Evolutionary conservation across 2,888 invertebrate species (phyloP).

Genomic region (Cheilosia vernalis): DNA sequence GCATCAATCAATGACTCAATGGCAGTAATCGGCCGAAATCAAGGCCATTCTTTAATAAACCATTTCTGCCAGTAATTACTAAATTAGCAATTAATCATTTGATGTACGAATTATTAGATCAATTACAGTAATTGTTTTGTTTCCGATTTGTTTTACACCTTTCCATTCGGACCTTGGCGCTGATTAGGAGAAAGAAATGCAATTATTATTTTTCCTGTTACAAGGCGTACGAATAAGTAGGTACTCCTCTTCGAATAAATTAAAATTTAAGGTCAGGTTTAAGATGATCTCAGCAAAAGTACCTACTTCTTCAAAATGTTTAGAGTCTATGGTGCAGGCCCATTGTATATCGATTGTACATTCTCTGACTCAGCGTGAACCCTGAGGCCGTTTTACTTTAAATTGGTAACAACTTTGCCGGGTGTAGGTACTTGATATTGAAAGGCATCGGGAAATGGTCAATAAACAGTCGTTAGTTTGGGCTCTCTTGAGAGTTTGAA

Average conservation of each 20-base stretch:
- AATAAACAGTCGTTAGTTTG: slow-evolving; percentile 1
- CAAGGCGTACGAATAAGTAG: neutral
- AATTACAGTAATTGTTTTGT: slow-evolving; percentile 1
- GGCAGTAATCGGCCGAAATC: slow-evolving; percentile 14
- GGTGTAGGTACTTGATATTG: slow-evolving; percentile 12
- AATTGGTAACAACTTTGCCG: slow-evolving; percentile 22
- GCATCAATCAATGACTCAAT: slow-evolving; percentile 28
- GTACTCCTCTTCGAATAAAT: slow-evolving; percentile 35
- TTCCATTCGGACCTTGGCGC: slow-evolving; percentile 40
- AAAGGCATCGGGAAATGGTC: slow-evolving; percentile 16
- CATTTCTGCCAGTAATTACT: neutral
- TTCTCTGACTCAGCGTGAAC: slow-evolving; percentile 38
- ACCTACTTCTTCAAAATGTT: slow-evolving; percentile 6
- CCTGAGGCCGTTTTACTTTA: slow-evolving; percentile 44
- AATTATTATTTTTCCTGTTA: slow-evolving; percentile 43
- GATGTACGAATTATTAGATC: neutral
- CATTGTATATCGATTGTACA: slow-evolving; percentile 32
- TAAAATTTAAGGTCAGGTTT: slow-evolving; percentile 47
- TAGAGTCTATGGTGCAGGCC: slow-evolving; percentile 20
- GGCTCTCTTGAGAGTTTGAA: neutral
- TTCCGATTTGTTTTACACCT: slow-evolving; percentile 28
- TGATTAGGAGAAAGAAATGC: slow-evolving; percentile 39
- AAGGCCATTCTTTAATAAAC: slow-evolving; percentile 4
- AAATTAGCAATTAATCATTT: neutral
- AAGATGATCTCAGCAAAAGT: slow-evolving; percentile 34